These are phyloP conservation scores for Scaptomyza parva DNA, from an alignment of 2,888 invertebrate genomes.

Conservation along the genomic window DNA sequence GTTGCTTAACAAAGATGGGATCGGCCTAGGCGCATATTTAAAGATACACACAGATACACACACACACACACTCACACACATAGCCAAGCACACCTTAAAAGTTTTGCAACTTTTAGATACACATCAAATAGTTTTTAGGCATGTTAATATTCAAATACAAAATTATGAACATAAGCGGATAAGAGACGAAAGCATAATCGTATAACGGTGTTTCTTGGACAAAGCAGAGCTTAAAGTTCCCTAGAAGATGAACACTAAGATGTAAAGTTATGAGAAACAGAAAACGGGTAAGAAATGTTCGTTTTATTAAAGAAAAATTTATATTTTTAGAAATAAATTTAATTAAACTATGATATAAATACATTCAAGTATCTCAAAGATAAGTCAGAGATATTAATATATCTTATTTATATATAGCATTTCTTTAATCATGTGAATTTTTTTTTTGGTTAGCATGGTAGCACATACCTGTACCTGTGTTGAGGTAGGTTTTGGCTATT, in stretches of 20 bases:
- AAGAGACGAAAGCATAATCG: neutral
- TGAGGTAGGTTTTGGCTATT: constrained; percentile 61
- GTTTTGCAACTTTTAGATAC: constrained; percentile 39
- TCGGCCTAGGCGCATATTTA: constrained; percentile 34
- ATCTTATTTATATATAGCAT: neutral
- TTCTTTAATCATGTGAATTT: constrained; percentile 4
- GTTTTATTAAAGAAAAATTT: neutral
- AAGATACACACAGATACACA: constrained; percentile 10
- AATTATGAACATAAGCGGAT: constrained; percentile 36
- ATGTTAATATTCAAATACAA: constrained; percentile 36
- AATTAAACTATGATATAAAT: neutral
- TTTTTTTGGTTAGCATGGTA: no score
- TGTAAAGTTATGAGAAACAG: neutral
- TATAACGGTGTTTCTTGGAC: constrained; percentile 23
- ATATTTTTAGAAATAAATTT: neutral
- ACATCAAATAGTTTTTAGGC: constrained; percentile 30
- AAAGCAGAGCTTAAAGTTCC: constrained; percentile 2
- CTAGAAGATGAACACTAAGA: no score
- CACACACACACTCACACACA: neutral
- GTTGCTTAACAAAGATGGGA: constrained; percentile 35
- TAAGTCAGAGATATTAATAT: neutral
- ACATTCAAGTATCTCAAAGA: neutral
- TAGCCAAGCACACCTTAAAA: neutral
- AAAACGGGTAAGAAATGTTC: neutral
- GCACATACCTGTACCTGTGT: constrained; percentile 9